phyloP scores from a whole-genome alignment of 1,140 invertebrate genomes.

The Nasonia vitripennis region DNA sequence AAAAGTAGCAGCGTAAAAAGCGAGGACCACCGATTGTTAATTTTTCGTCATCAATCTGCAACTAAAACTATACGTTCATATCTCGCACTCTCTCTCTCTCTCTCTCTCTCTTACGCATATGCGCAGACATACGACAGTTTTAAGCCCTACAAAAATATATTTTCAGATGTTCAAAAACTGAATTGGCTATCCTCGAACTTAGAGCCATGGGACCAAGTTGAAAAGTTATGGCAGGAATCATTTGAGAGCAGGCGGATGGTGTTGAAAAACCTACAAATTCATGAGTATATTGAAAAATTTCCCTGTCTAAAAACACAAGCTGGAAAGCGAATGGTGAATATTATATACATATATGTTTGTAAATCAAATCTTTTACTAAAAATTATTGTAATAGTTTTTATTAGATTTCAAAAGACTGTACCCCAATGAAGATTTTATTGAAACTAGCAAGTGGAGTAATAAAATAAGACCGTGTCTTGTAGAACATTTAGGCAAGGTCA shows the following conservation, averaged over 20 bases:
- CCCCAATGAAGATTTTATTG: background rate
- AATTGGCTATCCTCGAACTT: background rate
- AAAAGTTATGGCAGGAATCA: background rate
- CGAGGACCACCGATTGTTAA: too few species aligned
- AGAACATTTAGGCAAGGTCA: background rate
- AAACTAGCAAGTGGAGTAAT: background rate
- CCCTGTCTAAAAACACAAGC: constrained; percentile 2
- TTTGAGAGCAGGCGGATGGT: background rate
- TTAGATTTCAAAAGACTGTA: background rate
- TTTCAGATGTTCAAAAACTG: background rate
- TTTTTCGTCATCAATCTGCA: too few species aligned
- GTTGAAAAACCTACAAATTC: background rate
- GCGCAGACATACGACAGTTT: too few species aligned
- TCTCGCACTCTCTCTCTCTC: too few species aligned
- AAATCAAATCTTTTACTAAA: background rate
- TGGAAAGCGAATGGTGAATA: constrained; percentile 34
- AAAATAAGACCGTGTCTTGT: background rate
- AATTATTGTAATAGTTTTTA: background rate
- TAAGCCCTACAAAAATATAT: background rate
- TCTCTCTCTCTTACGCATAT: too few species aligned
- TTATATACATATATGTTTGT: background rate
- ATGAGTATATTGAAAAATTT: constrained; percentile 29
- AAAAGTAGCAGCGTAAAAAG: too few species aligned
- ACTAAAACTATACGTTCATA: too few species aligned
- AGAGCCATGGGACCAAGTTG: background rate